A percentile compares a stretch with the other conserved stretches of the same genome.
These are phyloP conservation scores for Drosophila bocki DNA, from an alignment of 1,140 invertebrate species.

Conservation along the genomic window DNA sequence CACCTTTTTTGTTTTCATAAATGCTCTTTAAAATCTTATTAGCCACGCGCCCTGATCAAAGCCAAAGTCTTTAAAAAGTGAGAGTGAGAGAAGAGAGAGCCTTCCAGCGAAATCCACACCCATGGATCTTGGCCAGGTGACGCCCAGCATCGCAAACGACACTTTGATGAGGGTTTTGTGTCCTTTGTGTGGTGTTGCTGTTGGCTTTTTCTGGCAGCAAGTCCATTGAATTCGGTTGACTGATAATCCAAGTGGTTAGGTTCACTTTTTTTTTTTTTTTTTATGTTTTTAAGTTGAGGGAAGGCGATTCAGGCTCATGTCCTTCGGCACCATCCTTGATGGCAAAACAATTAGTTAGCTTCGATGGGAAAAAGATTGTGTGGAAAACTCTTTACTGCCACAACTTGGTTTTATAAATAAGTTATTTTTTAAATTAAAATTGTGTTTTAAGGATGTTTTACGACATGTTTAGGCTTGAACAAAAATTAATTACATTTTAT, in stretches of 20 bases:
- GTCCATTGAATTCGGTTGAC: conserved; percentile 26
- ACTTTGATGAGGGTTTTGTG: conserved; percentile 42
- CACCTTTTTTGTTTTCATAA: conserved; percentile 18
- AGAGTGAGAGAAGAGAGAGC: not conserved
- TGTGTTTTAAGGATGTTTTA: too few species aligned
- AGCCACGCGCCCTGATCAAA: conserved; percentile 64
- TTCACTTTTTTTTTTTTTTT: not conserved
- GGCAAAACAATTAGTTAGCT: conserved; percentile 45
- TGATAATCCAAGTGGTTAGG: conserved; percentile 17
- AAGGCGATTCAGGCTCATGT: conserved; percentile 12
- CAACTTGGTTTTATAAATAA: not conserved
- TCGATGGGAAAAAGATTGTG: conserved; percentile 5
- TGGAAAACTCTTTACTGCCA: too few species aligned
- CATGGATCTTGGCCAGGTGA: conserved; percentile 28
- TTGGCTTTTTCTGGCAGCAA: conserved; percentile 2
- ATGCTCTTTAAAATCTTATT: conserved; percentile 73
- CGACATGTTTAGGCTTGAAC: too few species aligned
- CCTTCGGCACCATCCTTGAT: conserved; percentile 11
- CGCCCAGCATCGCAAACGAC: conserved; percentile 35
- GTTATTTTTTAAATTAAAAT: not conserved
- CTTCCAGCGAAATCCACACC: conserved; percentile 13
- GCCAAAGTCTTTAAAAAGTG: conserved; percentile 23
- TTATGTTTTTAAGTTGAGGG: not conserved
- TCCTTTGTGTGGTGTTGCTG: conserved; percentile 6
- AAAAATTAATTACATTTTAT: too few species aligned